phyloP scores from a whole-genome alignment of 2,797 vertebrate species.

The Emys orbicularis region DNA sequence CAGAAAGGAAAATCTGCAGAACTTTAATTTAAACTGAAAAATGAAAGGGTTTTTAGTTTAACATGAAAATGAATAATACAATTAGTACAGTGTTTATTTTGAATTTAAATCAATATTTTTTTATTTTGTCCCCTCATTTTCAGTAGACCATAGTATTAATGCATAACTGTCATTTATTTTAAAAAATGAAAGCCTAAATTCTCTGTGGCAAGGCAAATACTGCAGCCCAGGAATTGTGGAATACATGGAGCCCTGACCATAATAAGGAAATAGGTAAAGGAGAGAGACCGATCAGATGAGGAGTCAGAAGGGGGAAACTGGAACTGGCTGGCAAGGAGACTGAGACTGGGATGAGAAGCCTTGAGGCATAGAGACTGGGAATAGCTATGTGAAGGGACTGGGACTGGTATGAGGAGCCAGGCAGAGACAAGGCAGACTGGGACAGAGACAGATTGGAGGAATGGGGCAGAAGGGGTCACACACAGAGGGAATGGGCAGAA shows the following conservation, averaged over 20 bases:
- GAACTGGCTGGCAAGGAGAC: neutral
- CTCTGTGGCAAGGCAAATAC: neutral
- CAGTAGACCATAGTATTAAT: neutral
- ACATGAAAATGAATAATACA: neutral
- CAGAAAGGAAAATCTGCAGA: neutral
- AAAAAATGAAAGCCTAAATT: neutral
- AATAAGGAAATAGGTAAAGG: neutral
- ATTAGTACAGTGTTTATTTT: neutral
- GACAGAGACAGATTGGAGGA: neutral
- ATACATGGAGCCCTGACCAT: accelerated
- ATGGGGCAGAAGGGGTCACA: accelerated
- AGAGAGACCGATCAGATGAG: neutral
- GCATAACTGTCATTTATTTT: neutral
- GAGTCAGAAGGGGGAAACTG: accelerated
- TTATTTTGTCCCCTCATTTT: neutral
- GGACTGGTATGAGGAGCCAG: accelerated
- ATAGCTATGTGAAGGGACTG: neutral
- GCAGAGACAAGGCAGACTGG: neutral
- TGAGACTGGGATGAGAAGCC: neutral
- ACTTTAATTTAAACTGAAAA: neutral
- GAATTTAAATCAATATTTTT: neutral
- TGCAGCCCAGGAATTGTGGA: accelerated
- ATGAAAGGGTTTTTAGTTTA: neutral
- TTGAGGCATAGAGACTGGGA: accelerated
- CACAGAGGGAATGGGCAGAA: neutral